Percentiles rank a stretch among this genome's conserved stretches.
Conservation (phyloP, 2,797 vertebrate species). For the Clarias laeviceps region DNA sequence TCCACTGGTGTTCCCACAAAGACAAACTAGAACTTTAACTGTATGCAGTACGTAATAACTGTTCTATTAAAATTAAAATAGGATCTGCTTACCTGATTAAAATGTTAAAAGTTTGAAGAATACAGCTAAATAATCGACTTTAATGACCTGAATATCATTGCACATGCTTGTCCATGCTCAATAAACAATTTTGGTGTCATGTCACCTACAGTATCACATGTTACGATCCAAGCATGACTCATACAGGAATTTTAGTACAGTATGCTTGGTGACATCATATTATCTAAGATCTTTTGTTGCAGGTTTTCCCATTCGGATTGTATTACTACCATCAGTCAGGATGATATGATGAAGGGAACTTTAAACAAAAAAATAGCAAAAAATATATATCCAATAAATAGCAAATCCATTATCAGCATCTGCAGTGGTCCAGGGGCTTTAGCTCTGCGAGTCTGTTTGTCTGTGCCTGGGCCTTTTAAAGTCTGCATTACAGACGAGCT, state of each 20-base stretch:
- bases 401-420: conserved; percentile 11
- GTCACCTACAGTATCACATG: not conserved
- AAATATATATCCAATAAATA: not conserved
- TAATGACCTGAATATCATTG: not conserved
- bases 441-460: conserved; percentile 15
- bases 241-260: not conserved
- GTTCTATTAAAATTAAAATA: not conserved
- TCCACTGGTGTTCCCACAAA: not conserved
- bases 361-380: not conserved
- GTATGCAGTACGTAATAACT: not conserved
- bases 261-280: not conserved
- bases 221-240: not conserved
- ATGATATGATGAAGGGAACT: not conserved
- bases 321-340: not conserved
- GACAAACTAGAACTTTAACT: not conserved
- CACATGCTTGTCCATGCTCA: not conserved
- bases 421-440: not conserved
- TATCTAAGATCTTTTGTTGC: not conserved
- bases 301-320: not conserved
- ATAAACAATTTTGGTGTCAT: not conserved
- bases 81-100: not conserved
- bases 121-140: not conserved
- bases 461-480: conserved; percentile 18
- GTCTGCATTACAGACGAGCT: conserved; percentile 25
- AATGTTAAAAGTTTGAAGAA: not conserved